phyloP scores from a whole-genome alignment of 1,140 invertebrate species.

The Polypedilum pembai region DNA sequence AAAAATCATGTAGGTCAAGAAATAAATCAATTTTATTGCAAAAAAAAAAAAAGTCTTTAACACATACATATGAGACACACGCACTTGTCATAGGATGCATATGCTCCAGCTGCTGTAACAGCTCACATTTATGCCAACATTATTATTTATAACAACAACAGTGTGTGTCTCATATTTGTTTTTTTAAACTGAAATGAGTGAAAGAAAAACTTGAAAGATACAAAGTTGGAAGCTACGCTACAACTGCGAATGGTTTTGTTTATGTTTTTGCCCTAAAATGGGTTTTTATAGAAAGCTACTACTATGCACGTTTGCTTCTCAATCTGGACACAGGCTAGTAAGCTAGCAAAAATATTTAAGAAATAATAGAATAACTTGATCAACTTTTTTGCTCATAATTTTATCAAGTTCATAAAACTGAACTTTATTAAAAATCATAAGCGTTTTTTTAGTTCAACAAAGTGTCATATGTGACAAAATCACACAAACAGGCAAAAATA shows the following conservation, averaged over 20 bases:
- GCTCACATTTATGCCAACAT: constrained; percentile 14
- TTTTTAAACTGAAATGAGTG: constrained; percentile 2
- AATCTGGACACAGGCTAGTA: constrained; percentile 19
- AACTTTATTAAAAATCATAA: too few relatives aligned
- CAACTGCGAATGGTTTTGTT: constrained; percentile 21
- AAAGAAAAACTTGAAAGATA: constrained; percentile 27
- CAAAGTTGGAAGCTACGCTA: constrained; percentile 23
- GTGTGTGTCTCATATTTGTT: background rate
- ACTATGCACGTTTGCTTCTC: background rate
- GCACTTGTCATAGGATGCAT: background rate
- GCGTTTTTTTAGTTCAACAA: too few relatives aligned
- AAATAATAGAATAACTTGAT: too few relatives aligned
- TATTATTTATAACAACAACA: constrained; percentile 20
- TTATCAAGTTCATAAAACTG: too few relatives aligned
- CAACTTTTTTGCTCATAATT: too few relatives aligned
- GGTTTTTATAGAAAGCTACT: constrained; percentile 27
- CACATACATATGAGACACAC: background rate
- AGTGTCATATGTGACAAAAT: too few relatives aligned
- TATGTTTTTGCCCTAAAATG: constrained; percentile 26
- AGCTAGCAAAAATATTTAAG: background rate
- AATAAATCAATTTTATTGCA: too few relatives aligned
- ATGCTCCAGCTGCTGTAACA: background rate
- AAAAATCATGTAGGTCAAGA: too few relatives aligned
- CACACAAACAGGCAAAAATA: too few relatives aligned
- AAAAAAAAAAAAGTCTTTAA: too few relatives aligned